phyloP scores from a whole-genome alignment of 2,113 vertebrate species.

The Spermophilus dauricus region DNA sequence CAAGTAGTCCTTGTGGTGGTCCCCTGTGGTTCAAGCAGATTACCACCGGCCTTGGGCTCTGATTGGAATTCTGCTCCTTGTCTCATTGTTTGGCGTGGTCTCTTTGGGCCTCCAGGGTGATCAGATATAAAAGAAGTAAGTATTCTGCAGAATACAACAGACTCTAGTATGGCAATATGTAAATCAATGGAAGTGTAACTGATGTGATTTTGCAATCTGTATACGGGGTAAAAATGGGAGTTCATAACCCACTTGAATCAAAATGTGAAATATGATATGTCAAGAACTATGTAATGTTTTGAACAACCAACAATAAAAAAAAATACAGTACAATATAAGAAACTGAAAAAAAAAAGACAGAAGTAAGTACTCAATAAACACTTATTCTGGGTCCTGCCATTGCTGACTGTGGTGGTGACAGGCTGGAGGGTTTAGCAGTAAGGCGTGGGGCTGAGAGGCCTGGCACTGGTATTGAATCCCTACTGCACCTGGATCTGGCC shows the following conservation, averaged over 20 bases:
- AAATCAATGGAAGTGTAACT: too few species aligned
- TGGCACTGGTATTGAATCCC: background rate
- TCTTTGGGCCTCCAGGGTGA: background rate
- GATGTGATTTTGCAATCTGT: too few species aligned
- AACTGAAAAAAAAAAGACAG: too few species aligned
- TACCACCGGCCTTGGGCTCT: background rate
- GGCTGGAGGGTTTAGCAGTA: background rate
- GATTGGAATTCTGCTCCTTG: background rate
- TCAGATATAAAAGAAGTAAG: background rate
- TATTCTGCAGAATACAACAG: background rate
- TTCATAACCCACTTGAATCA: too few species aligned
- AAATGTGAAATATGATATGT: too few species aligned
- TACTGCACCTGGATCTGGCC: background rate
- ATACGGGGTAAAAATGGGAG: too few species aligned
- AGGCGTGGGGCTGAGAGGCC: accelerated
- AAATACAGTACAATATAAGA: too few species aligned
- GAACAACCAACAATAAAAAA: too few species aligned
- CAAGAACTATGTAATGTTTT: too few species aligned
- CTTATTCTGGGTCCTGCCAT: accelerated
- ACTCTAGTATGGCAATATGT: too few species aligned
- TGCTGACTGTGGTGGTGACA: accelerated
- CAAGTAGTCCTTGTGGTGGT: background rate
- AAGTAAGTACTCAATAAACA: background rate
- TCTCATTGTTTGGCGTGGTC: background rate
- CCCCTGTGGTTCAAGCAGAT: background rate